A percentile compares a stretch with the other conserved stretches of the same genome.
phyloP scores from a whole-genome alignment of 2,797 vertebrate genomes.

The Eulemur rubriventer region DNA sequence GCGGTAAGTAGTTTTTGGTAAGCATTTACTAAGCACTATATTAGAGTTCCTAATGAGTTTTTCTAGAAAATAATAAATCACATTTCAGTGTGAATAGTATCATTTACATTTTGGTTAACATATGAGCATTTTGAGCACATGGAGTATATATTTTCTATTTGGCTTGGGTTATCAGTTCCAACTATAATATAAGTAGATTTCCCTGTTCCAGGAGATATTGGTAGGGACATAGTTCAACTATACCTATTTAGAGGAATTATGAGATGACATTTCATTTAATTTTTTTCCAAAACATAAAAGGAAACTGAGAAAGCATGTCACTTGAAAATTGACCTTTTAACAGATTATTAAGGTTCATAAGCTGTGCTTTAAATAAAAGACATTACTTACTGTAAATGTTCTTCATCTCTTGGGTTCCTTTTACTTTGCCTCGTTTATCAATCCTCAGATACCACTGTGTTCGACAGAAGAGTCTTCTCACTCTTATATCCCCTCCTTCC shows the following conservation, averaged over 20 bases:
- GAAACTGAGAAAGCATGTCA: conserved; percentile 7
- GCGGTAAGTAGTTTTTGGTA: background rate
- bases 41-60: background rate
- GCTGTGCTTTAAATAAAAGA: conserved; percentile 44
- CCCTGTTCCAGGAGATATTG: conserved; percentile 72
- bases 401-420: conserved; percentile 95
- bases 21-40: background rate
- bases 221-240: conserved; percentile 76
- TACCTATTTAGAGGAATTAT: conserved; percentile 36
- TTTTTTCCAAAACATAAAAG: background rate
- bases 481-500: conserved; percentile 98
- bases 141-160: conserved; percentile 71
- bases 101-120: conserved; percentile 63
- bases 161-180: conserved; percentile 79
- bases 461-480: conserved; percentile 97
- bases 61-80: background rate
- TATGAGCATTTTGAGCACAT: conserved; percentile 72
- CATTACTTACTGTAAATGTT: conserved; percentile 96
- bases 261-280: background rate
- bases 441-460: conserved; percentile 99
- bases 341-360: background rate
- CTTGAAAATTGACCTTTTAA: background rate
- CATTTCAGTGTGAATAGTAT: conserved; percentile 18
- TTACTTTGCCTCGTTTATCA: conserved; percentile 96
- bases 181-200: conserved; percentile 80